phyloP scores from a whole-genome alignment of 2,888 invertebrate species.

The Drosophila birchii region DNA sequence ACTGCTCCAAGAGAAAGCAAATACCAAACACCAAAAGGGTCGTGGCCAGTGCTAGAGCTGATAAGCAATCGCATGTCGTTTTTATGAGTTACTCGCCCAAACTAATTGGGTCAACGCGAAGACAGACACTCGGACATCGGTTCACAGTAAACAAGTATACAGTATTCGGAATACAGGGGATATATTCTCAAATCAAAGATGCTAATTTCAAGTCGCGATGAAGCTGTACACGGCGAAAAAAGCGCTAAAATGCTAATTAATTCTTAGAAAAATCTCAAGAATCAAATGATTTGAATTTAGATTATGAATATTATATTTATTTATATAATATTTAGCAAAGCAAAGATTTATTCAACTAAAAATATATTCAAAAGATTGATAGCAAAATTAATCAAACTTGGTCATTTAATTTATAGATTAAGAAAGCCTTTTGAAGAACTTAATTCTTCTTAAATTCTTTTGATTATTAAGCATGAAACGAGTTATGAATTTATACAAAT shows the following conservation, averaged over 20 bases:
- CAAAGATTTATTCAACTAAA: background rate
- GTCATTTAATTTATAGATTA: background rate
- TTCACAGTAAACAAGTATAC: slow-evolving; percentile 1
- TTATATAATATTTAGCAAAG: background rate
- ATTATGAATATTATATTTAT: background rate
- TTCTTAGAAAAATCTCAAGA: background rate
- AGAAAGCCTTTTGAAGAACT: too few species aligned
- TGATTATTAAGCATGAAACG: too few species aligned
- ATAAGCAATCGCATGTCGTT: slow-evolving; percentile 62
- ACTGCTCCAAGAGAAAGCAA: slow-evolving; percentile 8
- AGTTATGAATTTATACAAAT: too few species aligned
- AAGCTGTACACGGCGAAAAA: slow-evolving; percentile 17
- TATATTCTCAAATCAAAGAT: slow-evolving; percentile 75
- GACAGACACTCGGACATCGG: slow-evolving; percentile 7
- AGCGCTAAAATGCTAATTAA: background rate
- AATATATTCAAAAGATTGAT: background rate
- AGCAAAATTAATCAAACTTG: background rate
- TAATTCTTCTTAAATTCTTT: background rate
- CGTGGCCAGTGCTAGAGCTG: slow-evolving; percentile 31
- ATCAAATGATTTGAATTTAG: background rate
- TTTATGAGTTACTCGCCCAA: slow-evolving; percentile 71
- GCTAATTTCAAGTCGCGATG: slow-evolving; percentile 58
- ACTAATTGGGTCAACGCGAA: slow-evolving; percentile 69
- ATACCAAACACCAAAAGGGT: slow-evolving; percentile 56
- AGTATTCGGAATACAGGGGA: slow-evolving; percentile 10